Conservation (phyloP, 2,113 vertebrate genomes). For the Pseudorectes ferrugineus region DNA sequence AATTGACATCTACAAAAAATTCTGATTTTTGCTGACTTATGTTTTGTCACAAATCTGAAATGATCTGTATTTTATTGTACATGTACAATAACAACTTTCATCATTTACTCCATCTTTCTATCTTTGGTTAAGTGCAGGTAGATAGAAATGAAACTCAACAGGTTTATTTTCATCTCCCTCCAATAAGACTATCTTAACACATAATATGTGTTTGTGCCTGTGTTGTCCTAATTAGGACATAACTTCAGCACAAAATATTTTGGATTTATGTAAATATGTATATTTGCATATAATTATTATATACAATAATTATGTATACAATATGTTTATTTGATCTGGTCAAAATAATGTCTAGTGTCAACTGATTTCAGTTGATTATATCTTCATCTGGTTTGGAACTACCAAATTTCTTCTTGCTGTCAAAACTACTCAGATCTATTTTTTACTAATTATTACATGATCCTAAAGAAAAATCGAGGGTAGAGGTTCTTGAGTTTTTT, state of each 20-base stretch:
- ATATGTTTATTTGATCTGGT: neutral
- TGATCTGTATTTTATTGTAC: neutral
- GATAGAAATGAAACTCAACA: neutral
- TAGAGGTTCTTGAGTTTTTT: neutral
- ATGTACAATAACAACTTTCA: neutral
- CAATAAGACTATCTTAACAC: neutral
- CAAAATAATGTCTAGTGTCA: neutral
- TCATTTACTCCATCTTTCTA: neutral
- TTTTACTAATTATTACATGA: neutral
- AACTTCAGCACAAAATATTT: neutral
- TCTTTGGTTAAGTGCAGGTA: neutral
- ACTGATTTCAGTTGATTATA: neutral
- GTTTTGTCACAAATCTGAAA: neutral
- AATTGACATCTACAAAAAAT: accelerated
- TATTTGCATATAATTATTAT: neutral
- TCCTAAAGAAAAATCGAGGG: neutral
- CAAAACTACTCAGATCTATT: neutral
- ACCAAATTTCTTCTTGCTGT: neutral
- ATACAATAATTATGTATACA: neutral
- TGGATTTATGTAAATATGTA: neutral
- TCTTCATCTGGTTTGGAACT: neutral
- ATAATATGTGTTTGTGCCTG: neutral
- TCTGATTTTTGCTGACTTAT: neutral
- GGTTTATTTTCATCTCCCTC: neutral
- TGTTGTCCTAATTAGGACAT: neutral